Percentiles rank a stretch among this genome's conserved stretches.
These are phyloP conservation scores for Pentamera pediparva DNA, from an alignment of 53 echinoderm and acorn worm genomes.

Conservation along the genomic window DNA sequence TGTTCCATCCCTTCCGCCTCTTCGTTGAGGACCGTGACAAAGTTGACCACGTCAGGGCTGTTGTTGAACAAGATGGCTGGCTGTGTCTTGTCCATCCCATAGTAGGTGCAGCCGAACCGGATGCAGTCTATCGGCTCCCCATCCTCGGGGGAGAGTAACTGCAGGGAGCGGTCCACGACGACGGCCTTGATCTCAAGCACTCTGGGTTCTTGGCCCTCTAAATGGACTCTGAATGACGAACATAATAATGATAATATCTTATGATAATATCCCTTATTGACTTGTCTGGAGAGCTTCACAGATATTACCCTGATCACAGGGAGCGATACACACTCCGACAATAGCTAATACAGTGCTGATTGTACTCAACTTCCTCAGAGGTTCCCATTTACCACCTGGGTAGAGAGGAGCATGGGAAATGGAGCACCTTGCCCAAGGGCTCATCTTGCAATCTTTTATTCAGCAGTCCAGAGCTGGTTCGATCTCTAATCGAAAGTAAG, in stretches of 20 bases:
- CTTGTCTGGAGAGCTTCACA: too few species aligned
- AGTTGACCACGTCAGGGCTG: conserved; percentile 89
- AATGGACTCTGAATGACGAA: conserved; percentile 46
- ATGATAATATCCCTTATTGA: too few species aligned
- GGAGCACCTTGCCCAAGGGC: too few species aligned
- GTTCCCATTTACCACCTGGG: too few species aligned
- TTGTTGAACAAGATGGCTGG: conserved; percentile 89
- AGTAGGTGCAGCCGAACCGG: conserved; percentile 85
- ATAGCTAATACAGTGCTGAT: too few species aligned
- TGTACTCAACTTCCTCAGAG: too few species aligned
- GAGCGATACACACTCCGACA: too few species aligned
- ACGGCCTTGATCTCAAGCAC: conserved; percentile 67
- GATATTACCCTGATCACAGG: too few species aligned
- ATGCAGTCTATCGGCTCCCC: conserved; percentile 71
- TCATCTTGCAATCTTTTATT: too few species aligned
- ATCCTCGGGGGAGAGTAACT: conserved; percentile 59
- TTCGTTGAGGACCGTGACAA: conserved; percentile 83
- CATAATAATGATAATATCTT: background rate
- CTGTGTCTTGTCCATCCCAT: conserved; percentile 90
- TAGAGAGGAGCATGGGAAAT: too few species aligned
- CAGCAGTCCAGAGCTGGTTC: too few species aligned
- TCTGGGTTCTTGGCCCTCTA: conserved; percentile 76
- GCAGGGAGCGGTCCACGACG: conserved; percentile 84
- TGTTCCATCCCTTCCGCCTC: conserved; percentile 88
- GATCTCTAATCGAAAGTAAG: too few species aligned